Conservation (phyloP, 2,113 vertebrate genomes). For the Thinocorus orbignyianus region DNA sequence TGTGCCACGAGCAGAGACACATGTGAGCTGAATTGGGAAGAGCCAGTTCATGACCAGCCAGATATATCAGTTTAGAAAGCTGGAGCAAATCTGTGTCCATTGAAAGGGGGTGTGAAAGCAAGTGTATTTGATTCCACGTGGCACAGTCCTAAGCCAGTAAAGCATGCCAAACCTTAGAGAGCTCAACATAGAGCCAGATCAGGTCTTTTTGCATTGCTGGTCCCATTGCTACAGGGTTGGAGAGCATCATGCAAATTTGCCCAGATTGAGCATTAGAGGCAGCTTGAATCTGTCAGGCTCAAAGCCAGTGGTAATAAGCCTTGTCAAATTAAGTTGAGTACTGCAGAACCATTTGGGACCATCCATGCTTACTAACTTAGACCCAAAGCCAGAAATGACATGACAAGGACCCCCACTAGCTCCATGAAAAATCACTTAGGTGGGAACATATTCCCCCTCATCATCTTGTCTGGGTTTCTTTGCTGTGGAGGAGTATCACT, state of each 20-base stretch:
- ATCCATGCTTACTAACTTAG: background rate
- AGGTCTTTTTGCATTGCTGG: background rate
- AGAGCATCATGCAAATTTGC: background rate
- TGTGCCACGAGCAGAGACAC: fast-evolving
- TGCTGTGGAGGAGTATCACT: background rate
- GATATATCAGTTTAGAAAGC: background rate
- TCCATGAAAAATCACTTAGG: background rate
- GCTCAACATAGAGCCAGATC: background rate
- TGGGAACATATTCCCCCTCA: background rate
- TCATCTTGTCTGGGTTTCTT: background rate
- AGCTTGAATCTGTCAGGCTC: conserved; percentile 37
- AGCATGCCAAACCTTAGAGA: background rate
- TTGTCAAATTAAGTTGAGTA: background rate
- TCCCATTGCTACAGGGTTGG: background rate
- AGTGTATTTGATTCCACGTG: background rate
- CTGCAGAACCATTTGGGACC: background rate
- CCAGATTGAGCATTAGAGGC: background rate
- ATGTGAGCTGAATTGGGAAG: background rate
- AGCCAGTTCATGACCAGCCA: background rate
- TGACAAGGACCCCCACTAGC: background rate
- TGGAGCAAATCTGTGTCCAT: background rate
- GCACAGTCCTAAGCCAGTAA: background rate
- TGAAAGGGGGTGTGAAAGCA: background rate
- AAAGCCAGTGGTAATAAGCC: conserved; percentile 15
- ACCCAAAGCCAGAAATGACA: background rate